These are phyloP conservation scores for Mesaphorura yosii DNA, from an alignment of 1,140 invertebrate genomes.

Conservation along the genomic window DNA sequence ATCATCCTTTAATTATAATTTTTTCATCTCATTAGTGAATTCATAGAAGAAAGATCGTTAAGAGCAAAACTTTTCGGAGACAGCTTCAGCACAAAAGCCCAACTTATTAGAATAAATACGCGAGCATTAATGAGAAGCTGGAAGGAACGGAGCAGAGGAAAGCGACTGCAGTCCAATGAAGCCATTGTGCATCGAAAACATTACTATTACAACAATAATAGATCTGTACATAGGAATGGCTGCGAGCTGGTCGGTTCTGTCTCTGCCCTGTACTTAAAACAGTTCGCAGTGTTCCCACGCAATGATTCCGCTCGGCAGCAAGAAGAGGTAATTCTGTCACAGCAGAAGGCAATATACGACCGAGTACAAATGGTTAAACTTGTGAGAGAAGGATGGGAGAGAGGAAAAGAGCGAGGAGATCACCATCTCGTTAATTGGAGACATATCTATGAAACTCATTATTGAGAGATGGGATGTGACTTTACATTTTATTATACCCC, in stretches of 20 bases:
- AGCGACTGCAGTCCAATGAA: too few relatives aligned
- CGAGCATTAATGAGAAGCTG: background rate
- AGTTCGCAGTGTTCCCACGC: too few relatives aligned
- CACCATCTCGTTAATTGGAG: constrained; percentile 30
- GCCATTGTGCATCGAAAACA: too few relatives aligned
- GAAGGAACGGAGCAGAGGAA: too few relatives aligned
- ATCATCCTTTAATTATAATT: constrained; percentile 32
- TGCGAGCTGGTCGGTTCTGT: constrained; percentile 2
- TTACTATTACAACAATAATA: background rate
- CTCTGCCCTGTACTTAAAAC: too few relatives aligned
- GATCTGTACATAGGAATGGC: background rate
- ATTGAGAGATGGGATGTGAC: constrained; percentile 28
- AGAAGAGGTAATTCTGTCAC: too few relatives aligned
- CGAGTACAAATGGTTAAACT: too few relatives aligned
- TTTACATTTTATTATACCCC: constrained; percentile 29
- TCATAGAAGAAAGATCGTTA: constrained; percentile 23
- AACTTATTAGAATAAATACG: background rate
- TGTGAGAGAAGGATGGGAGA: background rate
- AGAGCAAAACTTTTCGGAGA: constrained; percentile 4
- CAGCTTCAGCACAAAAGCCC: background rate
- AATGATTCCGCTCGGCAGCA: too few relatives aligned
- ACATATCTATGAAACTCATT: constrained; percentile 31
- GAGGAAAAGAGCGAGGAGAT: constrained; percentile 14
- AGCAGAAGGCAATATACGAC: too few relatives aligned
- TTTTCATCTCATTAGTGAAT: constrained; percentile 31